Evolutionary conservation across 2,888 invertebrate genomes (phyloP).

Genomic region (Drosophila nigritarsus): DNA sequence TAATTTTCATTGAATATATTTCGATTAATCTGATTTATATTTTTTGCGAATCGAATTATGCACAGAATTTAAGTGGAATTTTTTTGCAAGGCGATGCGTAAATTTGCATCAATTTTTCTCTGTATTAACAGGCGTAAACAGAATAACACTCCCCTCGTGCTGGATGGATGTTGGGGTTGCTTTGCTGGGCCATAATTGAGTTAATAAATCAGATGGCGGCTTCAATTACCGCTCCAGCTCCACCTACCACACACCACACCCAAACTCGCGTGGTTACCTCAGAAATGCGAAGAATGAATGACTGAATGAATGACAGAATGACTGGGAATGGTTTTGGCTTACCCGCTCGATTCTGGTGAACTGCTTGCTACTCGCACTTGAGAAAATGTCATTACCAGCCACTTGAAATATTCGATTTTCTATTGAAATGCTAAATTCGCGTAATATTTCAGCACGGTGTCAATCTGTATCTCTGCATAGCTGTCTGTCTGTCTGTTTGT

Average conservation of each 20-base stretch:
- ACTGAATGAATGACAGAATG: constrained; percentile 38
- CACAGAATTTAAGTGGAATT: constrained; percentile 66
- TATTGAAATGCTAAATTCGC: constrained; percentile 78
- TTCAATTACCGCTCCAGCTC: constrained; percentile 63
- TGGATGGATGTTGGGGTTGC: constrained; percentile 11
- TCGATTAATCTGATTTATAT: constrained; percentile 60
- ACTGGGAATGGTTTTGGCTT: constrained; percentile 20
- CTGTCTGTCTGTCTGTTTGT: constrained; percentile 12
- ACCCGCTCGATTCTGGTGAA: constrained; percentile 34
- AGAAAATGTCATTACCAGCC: constrained; percentile 78
- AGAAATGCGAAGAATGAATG: constrained; percentile 52
- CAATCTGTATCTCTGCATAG: constrained; percentile 2
- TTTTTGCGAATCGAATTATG: constrained; percentile 67
- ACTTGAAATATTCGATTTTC: constrained; percentile 78
- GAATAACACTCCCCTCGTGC: background rate
- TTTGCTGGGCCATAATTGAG: constrained; percentile 68
- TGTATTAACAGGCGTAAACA: constrained; percentile 50
- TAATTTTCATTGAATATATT: constrained; percentile 65
- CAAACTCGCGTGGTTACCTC: constrained; percentile 58
- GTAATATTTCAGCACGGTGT: constrained; percentile 65
- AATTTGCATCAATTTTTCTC: constrained; percentile 77
- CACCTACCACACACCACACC: constrained; percentile 7
- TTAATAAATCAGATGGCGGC: constrained; percentile 77
- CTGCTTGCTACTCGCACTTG: constrained; percentile 43
- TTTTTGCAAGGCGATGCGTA: constrained; percentile 26